Conservation (phyloP, 2,113 vertebrate species). For the Arenaria interpres region DNA sequence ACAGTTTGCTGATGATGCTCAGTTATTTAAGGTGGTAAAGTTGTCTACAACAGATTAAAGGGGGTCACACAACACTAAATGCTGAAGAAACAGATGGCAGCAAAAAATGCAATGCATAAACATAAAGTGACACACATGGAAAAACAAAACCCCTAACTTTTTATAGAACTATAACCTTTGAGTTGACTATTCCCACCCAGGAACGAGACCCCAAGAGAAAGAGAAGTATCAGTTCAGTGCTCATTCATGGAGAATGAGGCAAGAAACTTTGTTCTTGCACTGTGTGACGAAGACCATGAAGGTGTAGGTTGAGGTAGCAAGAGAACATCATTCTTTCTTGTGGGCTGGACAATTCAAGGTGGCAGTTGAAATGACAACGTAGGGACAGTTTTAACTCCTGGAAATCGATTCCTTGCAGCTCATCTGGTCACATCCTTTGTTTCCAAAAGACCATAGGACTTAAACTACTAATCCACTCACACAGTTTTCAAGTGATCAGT, state of each 20-base stretch:
- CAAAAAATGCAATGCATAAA: not conserved
- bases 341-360: not conserved
- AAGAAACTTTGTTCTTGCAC: not conserved
- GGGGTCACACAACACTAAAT: not conserved
- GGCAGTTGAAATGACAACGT: not conserved
- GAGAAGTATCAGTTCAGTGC: not conserved
- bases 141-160: not conserved
- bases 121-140: fast-evolving
- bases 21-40: not conserved
- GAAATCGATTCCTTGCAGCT: not conserved
- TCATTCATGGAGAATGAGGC: not conserved
- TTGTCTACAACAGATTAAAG: not conserved
- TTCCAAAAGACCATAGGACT: not conserved
- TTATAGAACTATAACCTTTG: not conserved
- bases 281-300: not conserved
- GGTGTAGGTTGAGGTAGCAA: not conserved
- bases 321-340: not conserved
- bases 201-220: not conserved
- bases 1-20: not conserved
- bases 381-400: not conserved
- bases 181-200: not conserved
- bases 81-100: not conserved
- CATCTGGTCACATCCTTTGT: not conserved
- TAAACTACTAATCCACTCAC: not conserved
- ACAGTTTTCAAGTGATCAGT: not conserved